phyloP scores from a whole-genome alignment of 2,113 vertebrate species.

The Propithecus coquereli region DNA sequence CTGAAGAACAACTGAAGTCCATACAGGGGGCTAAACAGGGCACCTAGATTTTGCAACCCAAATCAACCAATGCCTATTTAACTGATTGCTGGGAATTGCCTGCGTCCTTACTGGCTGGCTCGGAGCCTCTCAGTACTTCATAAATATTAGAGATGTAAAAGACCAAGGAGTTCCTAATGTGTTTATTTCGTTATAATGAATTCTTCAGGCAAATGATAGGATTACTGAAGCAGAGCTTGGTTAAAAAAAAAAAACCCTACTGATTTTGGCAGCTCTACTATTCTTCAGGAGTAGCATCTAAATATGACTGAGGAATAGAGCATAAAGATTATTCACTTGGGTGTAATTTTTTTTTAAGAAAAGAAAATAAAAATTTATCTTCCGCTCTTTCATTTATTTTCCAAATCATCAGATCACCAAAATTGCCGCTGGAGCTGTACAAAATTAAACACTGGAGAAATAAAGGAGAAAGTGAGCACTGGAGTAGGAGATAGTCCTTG shows the following conservation, averaged over 20 bases:
- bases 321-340: background rate
- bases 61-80: background rate
- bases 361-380: conserved; percentile 4
- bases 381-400: background rate
- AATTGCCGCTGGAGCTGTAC: background rate
- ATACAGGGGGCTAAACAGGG: background rate
- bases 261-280: conserved; percentile 5
- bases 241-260: background rate
- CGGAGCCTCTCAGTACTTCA: background rate
- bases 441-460: background rate
- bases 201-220: conserved; percentile 39
- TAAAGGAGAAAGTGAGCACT: background rate
- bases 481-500: accelerated
- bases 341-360: background rate
- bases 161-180: conserved; percentile 23
- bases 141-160: conserved; percentile 35
- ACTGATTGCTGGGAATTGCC: background rate
- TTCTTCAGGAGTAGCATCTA: background rate
- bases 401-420: background rate
- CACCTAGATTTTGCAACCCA: background rate
- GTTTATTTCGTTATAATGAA: conserved; percentile 53
- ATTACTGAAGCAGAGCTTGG: conserved; percentile 7
- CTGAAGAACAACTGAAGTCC: background rate
- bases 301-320: background rate
- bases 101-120: background rate